Percentiles rank a stretch among this genome's conserved stretches.
These are phyloP conservation scores for Pemphigus obesinymphae DNA, from an alignment of 1,140 invertebrate genomes.

Conservation along the genomic window DNA sequence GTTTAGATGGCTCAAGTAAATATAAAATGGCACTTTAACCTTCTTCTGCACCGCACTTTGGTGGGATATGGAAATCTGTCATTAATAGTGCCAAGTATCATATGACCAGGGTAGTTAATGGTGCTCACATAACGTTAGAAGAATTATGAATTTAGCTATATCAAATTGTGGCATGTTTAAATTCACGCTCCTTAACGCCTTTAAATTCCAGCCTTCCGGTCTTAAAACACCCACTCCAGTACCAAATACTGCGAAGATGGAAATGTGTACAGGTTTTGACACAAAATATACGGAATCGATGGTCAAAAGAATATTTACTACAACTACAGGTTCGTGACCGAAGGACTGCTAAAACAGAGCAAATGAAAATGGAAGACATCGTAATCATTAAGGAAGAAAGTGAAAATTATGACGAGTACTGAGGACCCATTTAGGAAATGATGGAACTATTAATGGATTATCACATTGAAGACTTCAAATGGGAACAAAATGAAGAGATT, in stretches of 20 bases:
- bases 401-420: constrained; percentile 47
- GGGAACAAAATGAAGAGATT: not conserved
- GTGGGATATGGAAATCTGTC: constrained; percentile 50
- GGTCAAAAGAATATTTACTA: constrained; percentile 47
- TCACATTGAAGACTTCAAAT: constrained; percentile 33
- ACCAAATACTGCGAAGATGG: constrained; percentile 43
- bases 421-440: constrained; percentile 44
- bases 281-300: constrained; percentile 46
- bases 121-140: too few relatives aligned
- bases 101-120: constrained; percentile 43
- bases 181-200: constrained; percentile 50
- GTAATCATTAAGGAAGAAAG: constrained; percentile 30
- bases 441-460: constrained; percentile 45
- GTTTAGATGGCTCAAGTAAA: not conserved
- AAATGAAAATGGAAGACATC: not conserved
- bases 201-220: constrained; percentile 49
- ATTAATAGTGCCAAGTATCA: constrained; percentile 48
- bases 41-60: constrained; percentile 49
- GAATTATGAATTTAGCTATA: constrained; percentile 46
- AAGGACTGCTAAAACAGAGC: constrained; percentile 39
- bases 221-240: constrained; percentile 47
- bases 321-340: constrained; percentile 47
- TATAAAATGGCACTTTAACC: constrained; percentile 48
- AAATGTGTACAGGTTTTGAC: constrained; percentile 44
- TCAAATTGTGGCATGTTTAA: constrained; percentile 47